These are phyloP conservation scores for Apotomis capreana DNA, from an alignment of 2,888 invertebrate genomes.

Conservation along the genomic window DNA sequence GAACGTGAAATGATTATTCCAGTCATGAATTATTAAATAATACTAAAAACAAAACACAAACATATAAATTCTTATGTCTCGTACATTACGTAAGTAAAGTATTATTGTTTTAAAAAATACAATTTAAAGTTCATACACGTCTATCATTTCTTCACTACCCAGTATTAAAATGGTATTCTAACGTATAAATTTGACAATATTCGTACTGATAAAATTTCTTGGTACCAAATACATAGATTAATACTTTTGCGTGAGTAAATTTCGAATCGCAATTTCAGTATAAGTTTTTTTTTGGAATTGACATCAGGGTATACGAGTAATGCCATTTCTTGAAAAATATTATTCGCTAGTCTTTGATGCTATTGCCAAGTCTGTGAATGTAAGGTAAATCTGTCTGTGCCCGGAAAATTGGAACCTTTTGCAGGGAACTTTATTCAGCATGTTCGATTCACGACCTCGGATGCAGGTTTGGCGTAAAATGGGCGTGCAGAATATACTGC, in stretches of 20 bases:
- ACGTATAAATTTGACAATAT: too few relatives aligned
- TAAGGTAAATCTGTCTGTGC: constrained; percentile 60
- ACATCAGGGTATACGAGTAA: constrained; percentile 47
- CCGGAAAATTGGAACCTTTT: constrained; percentile 62
- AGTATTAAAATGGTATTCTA: too few relatives aligned
- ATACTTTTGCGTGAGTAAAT: not conserved
- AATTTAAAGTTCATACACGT: too few relatives aligned
- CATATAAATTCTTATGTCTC: too few relatives aligned
- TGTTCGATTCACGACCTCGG: constrained; percentile 40
- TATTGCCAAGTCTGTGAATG: constrained; percentile 62
- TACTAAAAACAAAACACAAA: too few relatives aligned
- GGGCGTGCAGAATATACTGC: not conserved
- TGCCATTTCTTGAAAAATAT: constrained; percentile 58
- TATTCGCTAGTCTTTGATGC: constrained; percentile 51
- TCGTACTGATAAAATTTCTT: too few relatives aligned
- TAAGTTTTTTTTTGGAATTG: constrained; percentile 45
- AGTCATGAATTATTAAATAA: too few relatives aligned
- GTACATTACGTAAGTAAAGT: too few relatives aligned
- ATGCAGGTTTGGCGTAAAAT: constrained; percentile 31
- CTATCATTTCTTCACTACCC: too few relatives aligned
- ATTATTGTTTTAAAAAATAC: too few relatives aligned
- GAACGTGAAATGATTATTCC: too few relatives aligned
- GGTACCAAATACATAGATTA: not conserved
- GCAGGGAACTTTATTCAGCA: constrained; percentile 58
- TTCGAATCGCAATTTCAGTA: constrained; percentile 16